These are phyloP conservation scores for Drosophila kepulauana DNA, from an alignment of 1,140 invertebrate species.

Conservation along the genomic window DNA sequence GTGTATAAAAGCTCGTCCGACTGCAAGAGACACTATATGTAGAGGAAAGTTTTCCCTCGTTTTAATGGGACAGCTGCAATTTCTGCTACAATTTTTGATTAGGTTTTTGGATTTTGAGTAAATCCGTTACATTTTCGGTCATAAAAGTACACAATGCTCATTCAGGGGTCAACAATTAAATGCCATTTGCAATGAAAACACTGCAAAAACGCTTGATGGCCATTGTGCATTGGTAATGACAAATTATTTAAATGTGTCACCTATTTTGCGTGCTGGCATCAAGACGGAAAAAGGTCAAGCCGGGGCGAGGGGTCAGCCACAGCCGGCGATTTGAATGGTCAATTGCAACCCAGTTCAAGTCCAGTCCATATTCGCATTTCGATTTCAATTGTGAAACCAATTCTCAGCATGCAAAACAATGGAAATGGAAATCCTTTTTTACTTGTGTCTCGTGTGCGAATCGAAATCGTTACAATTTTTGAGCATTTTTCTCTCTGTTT, in stretches of 20 bases:
- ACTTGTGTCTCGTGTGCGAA: constrained; percentile 37
- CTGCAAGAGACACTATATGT: constrained; percentile 1
- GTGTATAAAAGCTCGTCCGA: background rate
- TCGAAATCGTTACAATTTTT: constrained; percentile 65
- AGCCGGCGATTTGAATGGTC: constrained; percentile 59
- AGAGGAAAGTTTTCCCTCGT: background rate
- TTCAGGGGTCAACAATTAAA: constrained; percentile 78
- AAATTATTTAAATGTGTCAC: constrained; percentile 74
- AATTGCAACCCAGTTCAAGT: constrained; percentile 56
- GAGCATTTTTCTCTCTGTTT: constrained; percentile 48
- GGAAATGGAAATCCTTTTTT: constrained; percentile 65
- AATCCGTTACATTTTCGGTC: constrained; percentile 63
- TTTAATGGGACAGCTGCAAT: background rate
- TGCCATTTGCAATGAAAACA: constrained; percentile 76
- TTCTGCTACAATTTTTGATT: background rate
- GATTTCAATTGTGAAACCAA: constrained; percentile 45
- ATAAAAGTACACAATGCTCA: constrained; percentile 14
- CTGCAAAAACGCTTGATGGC: constrained; percentile 27
- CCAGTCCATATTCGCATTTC: constrained; percentile 23
- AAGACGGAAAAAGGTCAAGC: constrained; percentile 77
- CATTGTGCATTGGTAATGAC: constrained; percentile 61
- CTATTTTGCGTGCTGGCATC: constrained; percentile 40
- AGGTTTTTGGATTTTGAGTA: constrained; percentile 1
- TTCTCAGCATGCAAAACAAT: constrained; percentile 80
- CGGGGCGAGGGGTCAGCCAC: constrained; percentile 62